Evolutionary conservation across 1,140 invertebrate genomes (phyloP).

Genomic region (Plodia interpunctella): DNA sequence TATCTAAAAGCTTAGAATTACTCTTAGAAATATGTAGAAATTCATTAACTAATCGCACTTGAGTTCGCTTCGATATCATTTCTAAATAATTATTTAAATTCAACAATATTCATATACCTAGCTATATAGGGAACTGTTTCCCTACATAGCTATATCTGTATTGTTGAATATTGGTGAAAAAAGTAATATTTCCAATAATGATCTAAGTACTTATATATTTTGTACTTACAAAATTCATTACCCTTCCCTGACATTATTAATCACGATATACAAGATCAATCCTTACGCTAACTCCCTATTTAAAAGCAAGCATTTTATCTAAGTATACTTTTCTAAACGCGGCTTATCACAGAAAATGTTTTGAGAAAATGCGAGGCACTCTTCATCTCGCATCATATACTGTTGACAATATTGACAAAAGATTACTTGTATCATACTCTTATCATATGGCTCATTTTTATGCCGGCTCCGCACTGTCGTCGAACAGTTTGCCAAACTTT

Average conservation of each 20-base stretch:
- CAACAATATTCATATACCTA: too few relatives aligned
- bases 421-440: constrained; percentile 43
- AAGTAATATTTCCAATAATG: background rate
- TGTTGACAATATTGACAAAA: constrained; percentile 57
- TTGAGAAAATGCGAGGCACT: constrained; percentile 42
- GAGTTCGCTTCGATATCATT: too few relatives aligned
- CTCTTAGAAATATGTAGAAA: too few relatives aligned
- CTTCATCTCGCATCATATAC: constrained; percentile 37
- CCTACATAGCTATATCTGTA: too few relatives aligned
- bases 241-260: constrained; percentile 31
- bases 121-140: too few relatives aligned
- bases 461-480: too few relatives aligned
- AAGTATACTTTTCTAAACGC: background rate
- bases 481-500: too few relatives aligned
- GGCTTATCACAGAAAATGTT: constrained; percentile 11
- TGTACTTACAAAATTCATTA: constrained; percentile 59
- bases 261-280: background rate
- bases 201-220: background rate
- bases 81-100: too few relatives aligned
- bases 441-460: constrained; percentile 29
- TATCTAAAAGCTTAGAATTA: too few relatives aligned
- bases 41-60: too few relatives aligned
- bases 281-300: background rate
- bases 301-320: background rate
- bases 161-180: too few relatives aligned